Evolutionary conservation across 2,113 vertebrate genomes (phyloP).

Genomic region (Malurus alboscapulatus): DNA sequence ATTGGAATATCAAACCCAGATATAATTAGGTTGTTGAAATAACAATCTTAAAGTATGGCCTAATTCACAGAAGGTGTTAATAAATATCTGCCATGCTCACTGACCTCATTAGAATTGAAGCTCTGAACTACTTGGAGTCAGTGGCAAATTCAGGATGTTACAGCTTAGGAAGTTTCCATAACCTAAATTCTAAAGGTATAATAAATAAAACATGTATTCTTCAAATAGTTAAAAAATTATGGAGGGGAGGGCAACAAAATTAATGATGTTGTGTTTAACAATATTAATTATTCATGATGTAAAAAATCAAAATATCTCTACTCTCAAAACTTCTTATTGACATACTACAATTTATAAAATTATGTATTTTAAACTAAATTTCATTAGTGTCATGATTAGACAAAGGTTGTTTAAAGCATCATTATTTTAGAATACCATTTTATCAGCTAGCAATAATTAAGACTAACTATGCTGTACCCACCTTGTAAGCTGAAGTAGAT

Average conservation of each 20-base stretch:
- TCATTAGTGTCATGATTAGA: not conserved
- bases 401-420: not conserved
- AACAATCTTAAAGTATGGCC: constrained; percentile 47
- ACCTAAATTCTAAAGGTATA: constrained; percentile 9
- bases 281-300: not conserved
- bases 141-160: not conserved
- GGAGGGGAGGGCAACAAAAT: not conserved
- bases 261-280: not conserved
- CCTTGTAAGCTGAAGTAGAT: not conserved
- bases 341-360: not conserved
- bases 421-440: not conserved
- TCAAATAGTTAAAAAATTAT: not conserved
- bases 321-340: not conserved
- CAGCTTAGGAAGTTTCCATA: constrained; percentile 34
- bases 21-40: constrained; percentile 58
- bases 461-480: not conserved
- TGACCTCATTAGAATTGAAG: constrained; percentile 49
- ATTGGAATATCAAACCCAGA: constrained; percentile 52
- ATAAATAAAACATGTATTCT: not conserved
- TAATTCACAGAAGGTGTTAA: constrained; percentile 50
- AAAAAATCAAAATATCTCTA: not conserved
- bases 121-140: constrained; percentile 37
- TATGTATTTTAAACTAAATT: not conserved
- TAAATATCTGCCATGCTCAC: constrained; percentile 40
- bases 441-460: not conserved